These are phyloP conservation scores for Pachliopta kotzebuea DNA, from an alignment of 2,888 invertebrate genomes.

Conservation along the genomic window DNA sequence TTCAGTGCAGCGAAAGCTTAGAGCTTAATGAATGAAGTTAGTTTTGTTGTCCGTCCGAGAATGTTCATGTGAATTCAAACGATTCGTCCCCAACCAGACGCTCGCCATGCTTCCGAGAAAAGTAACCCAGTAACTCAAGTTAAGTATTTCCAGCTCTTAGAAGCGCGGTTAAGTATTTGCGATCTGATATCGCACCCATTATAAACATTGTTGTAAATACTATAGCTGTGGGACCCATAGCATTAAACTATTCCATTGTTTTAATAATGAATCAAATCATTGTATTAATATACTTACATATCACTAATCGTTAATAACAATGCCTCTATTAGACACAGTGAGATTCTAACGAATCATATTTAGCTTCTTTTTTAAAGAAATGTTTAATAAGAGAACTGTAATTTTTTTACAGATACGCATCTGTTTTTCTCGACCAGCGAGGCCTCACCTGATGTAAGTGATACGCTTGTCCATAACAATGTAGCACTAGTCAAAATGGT, in stretches of 20 bases:
- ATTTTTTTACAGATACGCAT: too few relatives aligned
- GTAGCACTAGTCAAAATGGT: too few relatives aligned
- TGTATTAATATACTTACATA: not conserved
- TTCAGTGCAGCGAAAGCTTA: constrained; percentile 15
- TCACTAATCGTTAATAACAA: not conserved
- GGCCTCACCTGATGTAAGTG: too few relatives aligned
- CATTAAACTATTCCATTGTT: not conserved
- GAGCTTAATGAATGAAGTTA: constrained; percentile 28
- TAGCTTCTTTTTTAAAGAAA: too few relatives aligned
- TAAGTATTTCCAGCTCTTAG: constrained; percentile 35
- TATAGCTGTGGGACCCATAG: not conserved
- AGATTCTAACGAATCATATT: too few relatives aligned
- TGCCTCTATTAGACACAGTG: too few relatives aligned
- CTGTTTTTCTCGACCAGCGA: too few relatives aligned
- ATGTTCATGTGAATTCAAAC: constrained; percentile 30
- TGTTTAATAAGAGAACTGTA: too few relatives aligned
- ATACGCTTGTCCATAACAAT: too few relatives aligned
- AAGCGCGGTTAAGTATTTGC: constrained; percentile 22
- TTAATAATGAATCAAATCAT: not conserved
- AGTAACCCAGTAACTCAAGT: constrained; percentile 41
- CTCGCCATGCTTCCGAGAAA: constrained; percentile 53
- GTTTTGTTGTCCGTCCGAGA: constrained; percentile 17
- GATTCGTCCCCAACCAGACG: constrained; percentile 40
- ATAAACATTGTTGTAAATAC: constrained; percentile 4
- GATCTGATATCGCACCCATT: constrained; percentile 20